phyloP scores from a whole-genome alignment of 2,113 vertebrate species.

The Castor canadensis region DNA sequence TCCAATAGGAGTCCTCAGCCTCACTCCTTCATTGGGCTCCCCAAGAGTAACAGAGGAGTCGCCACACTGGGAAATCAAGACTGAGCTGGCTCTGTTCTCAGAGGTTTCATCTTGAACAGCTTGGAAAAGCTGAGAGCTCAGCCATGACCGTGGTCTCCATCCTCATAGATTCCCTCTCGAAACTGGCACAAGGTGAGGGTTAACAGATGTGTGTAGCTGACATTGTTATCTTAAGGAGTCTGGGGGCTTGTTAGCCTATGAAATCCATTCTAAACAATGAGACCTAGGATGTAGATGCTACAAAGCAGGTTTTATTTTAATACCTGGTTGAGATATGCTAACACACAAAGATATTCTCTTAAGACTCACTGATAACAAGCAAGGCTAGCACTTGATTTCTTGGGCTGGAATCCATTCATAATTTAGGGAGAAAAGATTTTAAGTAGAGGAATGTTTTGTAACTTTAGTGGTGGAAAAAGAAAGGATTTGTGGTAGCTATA shows the following conservation, averaged over 20 bases:
- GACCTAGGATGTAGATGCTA: not conserved
- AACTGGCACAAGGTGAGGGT: not conserved
- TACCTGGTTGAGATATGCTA: not conserved
- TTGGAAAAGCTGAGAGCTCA: not conserved
- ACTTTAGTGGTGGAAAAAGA: not conserved
- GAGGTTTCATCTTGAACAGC: not conserved
- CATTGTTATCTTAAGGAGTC: too few species aligned
- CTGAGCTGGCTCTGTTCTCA: not conserved
- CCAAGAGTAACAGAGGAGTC: not conserved
- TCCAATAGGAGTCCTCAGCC: not conserved
- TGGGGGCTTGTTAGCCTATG: too few species aligned
- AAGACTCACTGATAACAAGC: not conserved
- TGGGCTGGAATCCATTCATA: not conserved
- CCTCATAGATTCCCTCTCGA: not conserved
- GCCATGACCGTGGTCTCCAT: not conserved
- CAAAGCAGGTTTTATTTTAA: too few species aligned
- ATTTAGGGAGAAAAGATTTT: not conserved
- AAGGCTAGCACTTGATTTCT: not conserved
- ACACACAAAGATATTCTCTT: not conserved
- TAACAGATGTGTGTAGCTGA: not conserved
- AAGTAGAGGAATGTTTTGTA: not conserved
- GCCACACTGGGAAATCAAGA: too few species aligned
- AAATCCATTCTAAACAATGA: not conserved
- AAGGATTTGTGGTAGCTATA: not conserved
- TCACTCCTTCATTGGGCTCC: not conserved